phyloP scores from a whole-genome alignment of 1,140 invertebrate genomes.

The Drosophila gunungcola region DNA sequence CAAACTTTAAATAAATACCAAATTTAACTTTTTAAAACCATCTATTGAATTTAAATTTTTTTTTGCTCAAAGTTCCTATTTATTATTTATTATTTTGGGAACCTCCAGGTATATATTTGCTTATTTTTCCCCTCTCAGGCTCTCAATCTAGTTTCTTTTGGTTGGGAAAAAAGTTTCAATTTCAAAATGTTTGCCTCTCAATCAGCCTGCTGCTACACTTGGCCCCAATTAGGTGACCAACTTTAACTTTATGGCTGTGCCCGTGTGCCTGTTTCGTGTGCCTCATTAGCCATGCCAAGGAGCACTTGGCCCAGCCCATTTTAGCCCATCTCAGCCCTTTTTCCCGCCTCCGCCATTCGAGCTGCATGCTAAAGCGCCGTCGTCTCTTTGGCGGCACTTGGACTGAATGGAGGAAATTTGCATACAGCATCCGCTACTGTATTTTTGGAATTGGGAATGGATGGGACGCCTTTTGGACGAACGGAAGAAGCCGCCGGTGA shows the following conservation, averaged over 20 bases:
- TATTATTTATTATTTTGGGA: background rate
- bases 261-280: constrained; percentile 35
- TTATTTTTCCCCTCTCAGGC: background rate
- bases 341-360: constrained; percentile 29
- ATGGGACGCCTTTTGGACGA: constrained; percentile 34
- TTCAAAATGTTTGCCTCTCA: constrained; percentile 56
- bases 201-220: constrained; percentile 52
- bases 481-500: constrained; percentile 46
- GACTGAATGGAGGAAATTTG: constrained; percentile 61
- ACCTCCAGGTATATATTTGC: too few species aligned
- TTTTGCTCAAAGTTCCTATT: too few species aligned
- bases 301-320: constrained; percentile 68
- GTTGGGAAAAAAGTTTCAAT: constrained; percentile 23
- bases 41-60: too few species aligned
- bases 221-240: constrained; percentile 77
- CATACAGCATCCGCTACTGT: constrained; percentile 83
- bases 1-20: too few species aligned
- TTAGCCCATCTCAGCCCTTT: background rate
- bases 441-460: constrained; percentile 42
- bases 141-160: too few species aligned
- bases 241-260: constrained; percentile 52
- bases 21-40: too few species aligned
- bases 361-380: constrained; percentile 62
- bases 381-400: constrained; percentile 70
- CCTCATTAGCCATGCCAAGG: constrained; percentile 76